phyloP scores from a whole-genome alignment of 2,797 vertebrate genomes.

The Enteromius mattozi region DNA sequence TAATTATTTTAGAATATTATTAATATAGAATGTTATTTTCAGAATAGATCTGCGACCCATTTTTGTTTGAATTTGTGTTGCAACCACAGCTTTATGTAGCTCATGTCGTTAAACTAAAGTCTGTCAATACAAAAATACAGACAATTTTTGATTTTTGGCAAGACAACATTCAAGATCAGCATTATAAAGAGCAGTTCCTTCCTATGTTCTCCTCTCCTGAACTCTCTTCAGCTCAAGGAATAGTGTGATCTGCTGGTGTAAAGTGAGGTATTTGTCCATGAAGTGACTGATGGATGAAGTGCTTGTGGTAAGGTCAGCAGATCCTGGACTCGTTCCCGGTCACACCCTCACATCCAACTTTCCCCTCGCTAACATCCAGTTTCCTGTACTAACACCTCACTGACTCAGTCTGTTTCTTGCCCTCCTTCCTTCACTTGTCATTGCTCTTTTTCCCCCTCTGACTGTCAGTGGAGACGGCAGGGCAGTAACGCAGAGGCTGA shows the following conservation, averaged over 20 bases:
- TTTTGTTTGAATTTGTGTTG: not conserved
- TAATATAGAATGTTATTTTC: not conserved
- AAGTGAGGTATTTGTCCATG: conserved; percentile 41
- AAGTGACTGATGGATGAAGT: conserved; percentile 50
- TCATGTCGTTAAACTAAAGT: not conserved
- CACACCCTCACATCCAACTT: conserved; percentile 43
- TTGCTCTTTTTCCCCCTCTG: not conserved
- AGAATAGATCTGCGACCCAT: not conserved
- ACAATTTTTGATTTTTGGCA: not conserved
- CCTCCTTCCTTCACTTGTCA: conserved; percentile 35
- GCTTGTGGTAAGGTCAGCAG: conserved; percentile 54
- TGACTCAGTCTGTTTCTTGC: conserved; percentile 24
- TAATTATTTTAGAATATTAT: not conserved
- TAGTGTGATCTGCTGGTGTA: conserved; percentile 21
- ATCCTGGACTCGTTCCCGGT: conserved; percentile 52
- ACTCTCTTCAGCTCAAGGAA: conserved; percentile 33
- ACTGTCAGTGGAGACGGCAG: conserved; percentile 51
- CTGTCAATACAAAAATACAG: not conserved
- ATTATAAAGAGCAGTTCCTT: not conserved
- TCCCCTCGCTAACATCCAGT: conserved; percentile 50
- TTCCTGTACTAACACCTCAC: conserved; percentile 55
- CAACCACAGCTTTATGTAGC: not conserved
- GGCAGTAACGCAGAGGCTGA: conserved; percentile 45
- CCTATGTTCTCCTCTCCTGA: not conserved
- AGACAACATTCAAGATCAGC: not conserved